Evolutionary conservation across 2,797 vertebrate species (phyloP).

Genomic region (Chrosomus eos): DNA sequence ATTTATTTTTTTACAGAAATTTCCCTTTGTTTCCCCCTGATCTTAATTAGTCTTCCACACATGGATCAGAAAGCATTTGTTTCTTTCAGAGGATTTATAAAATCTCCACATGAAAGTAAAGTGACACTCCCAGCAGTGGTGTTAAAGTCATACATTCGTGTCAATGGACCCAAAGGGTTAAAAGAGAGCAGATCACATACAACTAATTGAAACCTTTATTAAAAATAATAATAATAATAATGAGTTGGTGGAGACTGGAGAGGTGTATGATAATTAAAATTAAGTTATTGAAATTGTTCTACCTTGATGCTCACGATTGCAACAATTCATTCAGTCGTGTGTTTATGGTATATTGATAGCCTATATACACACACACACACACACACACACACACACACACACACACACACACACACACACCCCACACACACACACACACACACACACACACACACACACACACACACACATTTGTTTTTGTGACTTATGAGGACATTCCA

Average conservation of each 20-base stretch:
- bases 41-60: conserved; percentile 57
- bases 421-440: too few species aligned
- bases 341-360: background rate
- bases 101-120: conserved; percentile 48
- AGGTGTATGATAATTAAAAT: background rate
- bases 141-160: conserved; percentile 47
- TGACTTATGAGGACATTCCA: too few species aligned
- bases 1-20: conserved; percentile 4
- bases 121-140: conserved; percentile 48
- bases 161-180: conserved; percentile 53
- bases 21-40: conserved; percentile 36
- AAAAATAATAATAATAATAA: too few species aligned
- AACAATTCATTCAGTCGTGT: background rate
- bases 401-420: too few species aligned
- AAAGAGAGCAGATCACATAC: conserved; percentile 9
- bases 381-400: too few species aligned
- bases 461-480: background rate
- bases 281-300: background rate
- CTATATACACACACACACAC: background rate
- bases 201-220: background rate
- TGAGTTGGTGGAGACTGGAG: background rate
- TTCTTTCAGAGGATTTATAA: conserved; percentile 47
- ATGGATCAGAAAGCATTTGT: conserved; percentile 35
- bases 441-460: too few species aligned
- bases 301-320: background rate